These are phyloP conservation scores for Hedya salicella DNA, from an alignment of 2,888 invertebrate genomes.

Conservation along the genomic window DNA sequence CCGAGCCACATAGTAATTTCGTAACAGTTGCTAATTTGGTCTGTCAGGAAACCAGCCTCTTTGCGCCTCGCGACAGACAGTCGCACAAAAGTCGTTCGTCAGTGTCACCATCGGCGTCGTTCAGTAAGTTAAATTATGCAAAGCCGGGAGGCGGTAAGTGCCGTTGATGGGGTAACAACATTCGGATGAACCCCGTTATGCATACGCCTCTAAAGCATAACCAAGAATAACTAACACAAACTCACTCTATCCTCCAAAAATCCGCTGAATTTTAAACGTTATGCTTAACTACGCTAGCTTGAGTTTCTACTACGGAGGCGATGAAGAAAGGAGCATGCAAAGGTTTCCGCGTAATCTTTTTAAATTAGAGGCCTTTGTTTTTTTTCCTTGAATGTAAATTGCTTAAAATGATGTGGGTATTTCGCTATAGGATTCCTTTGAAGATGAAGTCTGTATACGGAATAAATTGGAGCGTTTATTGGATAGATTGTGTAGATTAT, in stretches of 20 bases:
- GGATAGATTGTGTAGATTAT: conserved; percentile 40
- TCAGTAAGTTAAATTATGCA: conserved; percentile 59
- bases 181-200: conserved; percentile 48
- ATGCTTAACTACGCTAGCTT: background rate
- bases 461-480: conserved; percentile 37
- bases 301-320: background rate
- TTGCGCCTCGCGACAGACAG: background rate
- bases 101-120: conserved; percentile 20
- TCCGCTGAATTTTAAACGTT: background rate
- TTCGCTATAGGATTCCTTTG: conserved; percentile 26
- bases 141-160: conserved; percentile 53
- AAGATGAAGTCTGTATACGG: conserved; percentile 31
- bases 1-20: no score
- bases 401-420: conserved; percentile 34
- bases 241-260: background rate
- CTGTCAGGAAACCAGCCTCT: no score
- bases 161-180: conserved; percentile 55
- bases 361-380: conserved; percentile 46
- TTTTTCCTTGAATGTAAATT: conserved; percentile 18
- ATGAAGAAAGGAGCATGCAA: background rate
- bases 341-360: conserved; percentile 45
- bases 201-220: conserved; percentile 48
- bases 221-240: conserved; percentile 1
- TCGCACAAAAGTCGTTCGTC: conserved; percentile 17
- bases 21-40: no score